Conservation (phyloP, 2,797 vertebrate species). For the Peromyscus melanophrys region DNA sequence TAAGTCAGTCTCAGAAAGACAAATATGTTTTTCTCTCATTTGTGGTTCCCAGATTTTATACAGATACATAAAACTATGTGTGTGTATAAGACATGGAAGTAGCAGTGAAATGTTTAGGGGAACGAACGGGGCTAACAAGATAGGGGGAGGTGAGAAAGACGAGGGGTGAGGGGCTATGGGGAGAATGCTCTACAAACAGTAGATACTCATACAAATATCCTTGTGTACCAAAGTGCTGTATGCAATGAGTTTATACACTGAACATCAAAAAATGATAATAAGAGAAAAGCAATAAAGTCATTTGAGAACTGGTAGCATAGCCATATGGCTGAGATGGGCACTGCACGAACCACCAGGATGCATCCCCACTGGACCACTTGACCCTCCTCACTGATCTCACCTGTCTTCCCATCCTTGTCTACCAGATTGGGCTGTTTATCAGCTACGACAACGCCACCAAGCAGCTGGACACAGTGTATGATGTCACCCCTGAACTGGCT, state of each 20-base stretch:
- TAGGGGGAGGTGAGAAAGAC: not conserved
- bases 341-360: rapidly evolving
- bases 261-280: not conserved
- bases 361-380: rapidly evolving
- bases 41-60: not conserved
- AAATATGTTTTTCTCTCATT: not conserved
- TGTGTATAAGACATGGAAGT: not conserved
- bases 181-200: not conserved
- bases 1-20: not conserved
- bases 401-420: conserved; percentile 34
- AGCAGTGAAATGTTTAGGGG: not conserved
- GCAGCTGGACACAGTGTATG: conserved; percentile 91
- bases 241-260: not conserved
- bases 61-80: not conserved
- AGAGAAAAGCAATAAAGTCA: not conserved
- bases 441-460: conserved; percentile 93
- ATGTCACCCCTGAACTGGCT: conserved; percentile 89
- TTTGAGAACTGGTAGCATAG: rapidly evolving
- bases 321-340: not conserved
- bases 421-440: conserved; percentile 90
- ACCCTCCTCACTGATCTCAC: not conserved
- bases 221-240: too few relatives aligned
- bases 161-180: not conserved
- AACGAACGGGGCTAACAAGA: too few relatives aligned
- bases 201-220: not conserved